A percentile compares a stretch with the other conserved stretches of the same genome.
These are phyloP conservation scores for Phycodurus eques DNA, from an alignment of 2,113 vertebrate genomes.

Conservation along the genomic window DNA sequence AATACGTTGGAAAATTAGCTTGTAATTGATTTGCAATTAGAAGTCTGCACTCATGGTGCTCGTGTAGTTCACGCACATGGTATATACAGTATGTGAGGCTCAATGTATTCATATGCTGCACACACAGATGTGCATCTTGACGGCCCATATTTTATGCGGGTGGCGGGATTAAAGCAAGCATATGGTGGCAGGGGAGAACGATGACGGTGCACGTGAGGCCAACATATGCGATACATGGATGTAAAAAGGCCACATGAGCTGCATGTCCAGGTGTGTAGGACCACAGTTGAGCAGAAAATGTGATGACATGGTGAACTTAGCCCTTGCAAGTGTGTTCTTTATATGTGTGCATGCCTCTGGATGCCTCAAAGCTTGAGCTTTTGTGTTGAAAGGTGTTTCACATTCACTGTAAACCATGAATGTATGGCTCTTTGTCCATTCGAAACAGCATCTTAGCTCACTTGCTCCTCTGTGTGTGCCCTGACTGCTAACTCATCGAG, in stretches of 20 bases:
- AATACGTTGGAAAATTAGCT: background rate
- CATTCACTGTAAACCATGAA: constrained; percentile 19
- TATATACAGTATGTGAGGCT: background rate
- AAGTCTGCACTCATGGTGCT: no score
- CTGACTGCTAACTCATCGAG: constrained; percentile 2
- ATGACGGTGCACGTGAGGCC: constrained; percentile 9
- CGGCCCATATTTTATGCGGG: constrained; percentile 23
- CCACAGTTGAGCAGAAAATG: background rate
- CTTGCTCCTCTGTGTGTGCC: constrained; percentile 1
- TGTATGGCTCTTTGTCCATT: constrained; percentile 37
- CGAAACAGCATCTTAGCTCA: constrained; percentile 32
- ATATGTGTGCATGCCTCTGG: background rate
- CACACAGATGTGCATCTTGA: constrained; percentile 10
- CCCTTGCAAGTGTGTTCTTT: background rate
- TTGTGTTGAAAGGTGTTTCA: constrained; percentile 7
- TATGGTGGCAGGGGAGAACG: constrained; percentile 39
- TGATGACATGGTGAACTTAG: background rate
- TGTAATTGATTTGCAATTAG: background rate
- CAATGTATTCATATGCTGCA: constrained; percentile 9
- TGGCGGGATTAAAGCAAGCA: constrained; percentile 45
- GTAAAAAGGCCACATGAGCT: constrained; percentile 8
- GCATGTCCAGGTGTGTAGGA: background rate
- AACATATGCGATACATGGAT: constrained; percentile 28
- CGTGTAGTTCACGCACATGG: background rate
- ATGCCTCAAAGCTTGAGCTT: background rate